phyloP scores from a whole-genome alignment of 2,797 vertebrate genomes.

The Lacerta bilineata region DNA sequence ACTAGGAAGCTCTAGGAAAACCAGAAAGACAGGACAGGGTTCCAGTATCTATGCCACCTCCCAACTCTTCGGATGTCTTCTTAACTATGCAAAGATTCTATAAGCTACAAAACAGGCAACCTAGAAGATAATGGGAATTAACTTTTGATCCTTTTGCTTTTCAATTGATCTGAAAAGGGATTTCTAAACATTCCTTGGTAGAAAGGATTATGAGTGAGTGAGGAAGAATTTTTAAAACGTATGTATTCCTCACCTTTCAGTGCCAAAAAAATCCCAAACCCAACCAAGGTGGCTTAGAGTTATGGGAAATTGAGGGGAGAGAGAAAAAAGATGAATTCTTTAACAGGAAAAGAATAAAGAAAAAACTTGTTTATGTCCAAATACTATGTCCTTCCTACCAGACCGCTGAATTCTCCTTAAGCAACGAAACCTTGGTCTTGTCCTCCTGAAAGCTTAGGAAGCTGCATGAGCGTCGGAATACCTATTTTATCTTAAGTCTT shows the following conservation, averaged over 20 bases:
- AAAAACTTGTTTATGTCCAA: neutral
- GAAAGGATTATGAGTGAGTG: neutral
- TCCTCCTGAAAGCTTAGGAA: conserved; percentile 2
- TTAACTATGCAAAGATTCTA: too few species aligned
- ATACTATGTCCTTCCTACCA: neutral
- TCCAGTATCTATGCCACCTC: neutral
- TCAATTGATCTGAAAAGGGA: too few species aligned
- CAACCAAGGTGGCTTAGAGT: neutral
- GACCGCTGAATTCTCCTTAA: neutral
- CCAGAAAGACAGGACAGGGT: neutral
- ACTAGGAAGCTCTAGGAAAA: neutral
- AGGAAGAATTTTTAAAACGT: neutral
- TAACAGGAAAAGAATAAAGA: neutral
- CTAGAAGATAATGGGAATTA: neutral
- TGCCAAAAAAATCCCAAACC: neutral
- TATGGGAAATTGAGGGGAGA: neutral
- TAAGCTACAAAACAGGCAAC: too few species aligned
- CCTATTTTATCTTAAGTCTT: conserved; percentile 52
- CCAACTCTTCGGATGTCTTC: neutral
- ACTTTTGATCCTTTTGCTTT: neutral
- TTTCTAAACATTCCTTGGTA: too few species aligned
- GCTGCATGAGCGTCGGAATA: conserved; percentile 42
- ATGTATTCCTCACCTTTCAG: neutral
- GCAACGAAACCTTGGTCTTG: neutral
- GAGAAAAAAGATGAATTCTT: neutral